These are phyloP conservation scores for Lithophane ornitopus DNA, from an alignment of 2,888 invertebrate species.

Conservation along the genomic window DNA sequence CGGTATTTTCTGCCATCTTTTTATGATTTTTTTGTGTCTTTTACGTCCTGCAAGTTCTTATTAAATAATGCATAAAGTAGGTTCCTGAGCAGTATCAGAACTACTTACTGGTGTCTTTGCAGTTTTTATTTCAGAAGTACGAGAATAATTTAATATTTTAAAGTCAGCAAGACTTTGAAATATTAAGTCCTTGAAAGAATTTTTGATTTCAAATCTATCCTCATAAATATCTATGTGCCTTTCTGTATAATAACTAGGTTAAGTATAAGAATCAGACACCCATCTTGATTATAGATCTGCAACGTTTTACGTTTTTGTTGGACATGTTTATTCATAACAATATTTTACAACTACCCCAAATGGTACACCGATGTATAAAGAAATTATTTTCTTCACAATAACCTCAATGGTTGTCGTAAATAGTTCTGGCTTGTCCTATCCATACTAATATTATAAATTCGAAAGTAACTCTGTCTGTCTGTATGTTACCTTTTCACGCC, in stretches of 20 bases:
- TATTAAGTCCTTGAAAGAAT: not conserved
- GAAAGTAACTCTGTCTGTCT: too few relatives aligned
- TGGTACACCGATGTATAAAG: not conserved
- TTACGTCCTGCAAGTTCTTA: not conserved
- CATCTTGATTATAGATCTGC: not conserved
- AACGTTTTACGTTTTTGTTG: not conserved
- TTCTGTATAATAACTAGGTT: not conserved
- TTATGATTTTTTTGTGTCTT: not conserved
- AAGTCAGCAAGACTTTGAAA: not conserved
- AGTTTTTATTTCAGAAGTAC: not conserved
- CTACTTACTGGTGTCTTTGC: not conserved
- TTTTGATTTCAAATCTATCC: not conserved
- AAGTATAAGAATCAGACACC: not conserved
- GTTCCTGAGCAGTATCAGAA: not conserved
- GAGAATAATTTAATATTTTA: not conserved
- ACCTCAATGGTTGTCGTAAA: conserved; percentile 17
- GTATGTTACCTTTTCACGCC: too few relatives aligned
- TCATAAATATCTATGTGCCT: not conserved
- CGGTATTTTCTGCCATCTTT: not conserved
- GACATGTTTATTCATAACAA: not conserved
- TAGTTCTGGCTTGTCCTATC: conserved; percentile 15
- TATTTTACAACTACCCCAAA: not conserved
- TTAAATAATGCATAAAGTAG: not conserved
- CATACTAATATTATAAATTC: too few relatives aligned
- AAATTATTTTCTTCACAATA: conserved; percentile 11